Conservation (phyloP, 2,113 vertebrate genomes). For the Bombycilla garrulus region DNA sequence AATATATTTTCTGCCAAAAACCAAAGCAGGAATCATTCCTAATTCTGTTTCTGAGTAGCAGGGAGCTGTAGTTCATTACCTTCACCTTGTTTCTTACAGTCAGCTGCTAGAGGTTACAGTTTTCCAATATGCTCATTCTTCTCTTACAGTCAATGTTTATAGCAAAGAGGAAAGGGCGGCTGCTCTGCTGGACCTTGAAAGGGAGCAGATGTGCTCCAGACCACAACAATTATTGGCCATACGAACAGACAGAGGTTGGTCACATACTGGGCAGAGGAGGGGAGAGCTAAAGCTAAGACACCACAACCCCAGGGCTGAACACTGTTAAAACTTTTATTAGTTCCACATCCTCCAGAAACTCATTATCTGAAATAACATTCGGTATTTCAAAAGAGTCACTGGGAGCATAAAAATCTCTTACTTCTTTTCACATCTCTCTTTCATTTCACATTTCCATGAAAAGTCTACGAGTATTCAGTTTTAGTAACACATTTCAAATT, state of each 20-base stretch:
- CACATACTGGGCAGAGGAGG: neutral
- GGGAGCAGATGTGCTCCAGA: neutral
- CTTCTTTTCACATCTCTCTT: too few species aligned
- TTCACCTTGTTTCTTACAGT: neutral
- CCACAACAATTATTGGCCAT: neutral
- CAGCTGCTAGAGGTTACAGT: neutral
- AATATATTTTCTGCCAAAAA: neutral
- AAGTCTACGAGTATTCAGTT: neutral
- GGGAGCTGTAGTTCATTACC: neutral
- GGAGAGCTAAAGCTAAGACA: neutral
- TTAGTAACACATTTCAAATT: neutral
- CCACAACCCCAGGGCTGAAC: neutral
- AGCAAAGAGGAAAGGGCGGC: neutral
- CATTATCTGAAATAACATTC: neutral
- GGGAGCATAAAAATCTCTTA: neutral
- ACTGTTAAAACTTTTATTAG: neutral
- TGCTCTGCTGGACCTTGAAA: neutral
- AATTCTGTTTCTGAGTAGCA: neutral
- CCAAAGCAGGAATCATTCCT: neutral
- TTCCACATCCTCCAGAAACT: neutral
- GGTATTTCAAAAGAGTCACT: neutral
- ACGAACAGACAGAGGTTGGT: neutral
- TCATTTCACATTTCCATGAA: neutral
- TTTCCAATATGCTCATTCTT: neutral
- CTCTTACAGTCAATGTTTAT: neutral